Percentiles rank a stretch among this genome's conserved stretches.
phyloP scores from a whole-genome alignment of 1,140 invertebrate species.

The Orussus abietinus region DNA sequence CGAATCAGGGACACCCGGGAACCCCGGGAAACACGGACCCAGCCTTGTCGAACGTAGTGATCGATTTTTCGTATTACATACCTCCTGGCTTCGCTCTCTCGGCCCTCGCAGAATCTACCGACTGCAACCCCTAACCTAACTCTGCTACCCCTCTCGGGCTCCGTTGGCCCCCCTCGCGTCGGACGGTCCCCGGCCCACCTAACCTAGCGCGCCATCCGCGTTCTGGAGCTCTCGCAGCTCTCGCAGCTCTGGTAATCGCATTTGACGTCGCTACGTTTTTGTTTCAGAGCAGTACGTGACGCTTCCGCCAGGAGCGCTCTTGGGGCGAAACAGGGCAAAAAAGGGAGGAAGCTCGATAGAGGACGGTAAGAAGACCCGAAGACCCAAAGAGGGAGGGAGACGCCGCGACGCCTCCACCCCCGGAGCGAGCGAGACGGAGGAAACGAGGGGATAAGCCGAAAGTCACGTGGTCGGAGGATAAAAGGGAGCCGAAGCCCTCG shows the following conservation, averaged over 20 bases:
- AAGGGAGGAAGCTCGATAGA: conserved; percentile 3
- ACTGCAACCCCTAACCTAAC: conserved; percentile 5
- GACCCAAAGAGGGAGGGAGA: conserved; percentile 10
- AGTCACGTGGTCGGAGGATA: too few relatives aligned
- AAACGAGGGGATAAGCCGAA: conserved; percentile 28
- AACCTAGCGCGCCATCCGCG: conserved; percentile 49
- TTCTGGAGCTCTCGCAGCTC: conserved; percentile 50
- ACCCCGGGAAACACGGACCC: too few relatives aligned
- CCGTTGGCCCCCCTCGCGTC: conserved; percentile 8
- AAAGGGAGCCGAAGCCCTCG: too few relatives aligned
- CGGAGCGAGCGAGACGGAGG: conserved; percentile 17
- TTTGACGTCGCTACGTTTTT: conserved; percentile 55
- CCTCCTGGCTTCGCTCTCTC: conserved; percentile 20
- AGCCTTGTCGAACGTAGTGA: conserved; percentile 35
- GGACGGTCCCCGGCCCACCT: conserved; percentile 31
- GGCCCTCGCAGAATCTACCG: conserved; percentile 30
- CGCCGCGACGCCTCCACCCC: too few relatives aligned
- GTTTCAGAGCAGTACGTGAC: conserved; percentile 54
- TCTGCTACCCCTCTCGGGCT: conserved; percentile 8
- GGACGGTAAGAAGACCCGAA: conserved; percentile 16
- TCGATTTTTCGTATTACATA: conserved; percentile 41
- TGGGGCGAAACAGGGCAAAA: conserved; percentile 38
- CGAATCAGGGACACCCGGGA: too few relatives aligned
- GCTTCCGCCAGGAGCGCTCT: conserved; percentile 36
- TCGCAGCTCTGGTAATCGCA: conserved; percentile 53